These are phyloP conservation scores for Acestrorhynchus altus DNA, from an alignment of 2,797 vertebrate genomes.

Conservation along the genomic window DNA sequence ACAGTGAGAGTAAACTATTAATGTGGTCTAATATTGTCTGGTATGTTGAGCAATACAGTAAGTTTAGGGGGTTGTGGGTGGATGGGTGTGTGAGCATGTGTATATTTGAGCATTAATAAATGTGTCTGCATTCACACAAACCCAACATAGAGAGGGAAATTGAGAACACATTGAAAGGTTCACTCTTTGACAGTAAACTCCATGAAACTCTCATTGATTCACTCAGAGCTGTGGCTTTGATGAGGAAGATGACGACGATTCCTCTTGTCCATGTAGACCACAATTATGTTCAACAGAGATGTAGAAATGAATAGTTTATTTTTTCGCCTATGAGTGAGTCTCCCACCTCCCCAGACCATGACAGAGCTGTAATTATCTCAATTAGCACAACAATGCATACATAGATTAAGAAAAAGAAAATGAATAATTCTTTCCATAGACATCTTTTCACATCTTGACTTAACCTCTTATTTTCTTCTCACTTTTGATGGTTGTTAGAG, in stretches of 20 bases:
- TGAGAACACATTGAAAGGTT: not conserved
- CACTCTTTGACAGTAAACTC: not conserved
- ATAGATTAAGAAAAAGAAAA: slow-evolving; percentile 35
- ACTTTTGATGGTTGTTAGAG: slow-evolving; percentile 26
- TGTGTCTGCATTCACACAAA: not conserved
- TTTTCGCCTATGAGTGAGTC: not conserved
- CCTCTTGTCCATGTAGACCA: not conserved
- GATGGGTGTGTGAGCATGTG: not conserved
- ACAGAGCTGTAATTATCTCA: slow-evolving; percentile 22
- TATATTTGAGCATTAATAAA: no score
- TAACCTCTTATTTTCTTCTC: slow-evolving; percentile 32
- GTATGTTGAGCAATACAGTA: not conserved
- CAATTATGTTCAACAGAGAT: slow-evolving; percentile 21
- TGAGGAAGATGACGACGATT: not conserved
- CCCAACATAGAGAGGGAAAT: not conserved
- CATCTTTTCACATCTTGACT: slow-evolving; percentile 13
- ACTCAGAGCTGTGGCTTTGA: not conserved
- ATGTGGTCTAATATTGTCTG: not conserved
- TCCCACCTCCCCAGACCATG: not conserved
- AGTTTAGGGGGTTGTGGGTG: no score
- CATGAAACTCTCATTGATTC: not conserved
- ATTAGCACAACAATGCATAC: slow-evolving; percentile 33
- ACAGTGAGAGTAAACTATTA: not conserved
- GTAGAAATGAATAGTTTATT: not conserved
- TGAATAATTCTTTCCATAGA: slow-evolving; percentile 15